A percentile compares a stretch with the other conserved stretches of the same genome.
Conservation (phyloP, 2,113 vertebrate genomes). For the Oncorhynchus mykiss region DNA sequence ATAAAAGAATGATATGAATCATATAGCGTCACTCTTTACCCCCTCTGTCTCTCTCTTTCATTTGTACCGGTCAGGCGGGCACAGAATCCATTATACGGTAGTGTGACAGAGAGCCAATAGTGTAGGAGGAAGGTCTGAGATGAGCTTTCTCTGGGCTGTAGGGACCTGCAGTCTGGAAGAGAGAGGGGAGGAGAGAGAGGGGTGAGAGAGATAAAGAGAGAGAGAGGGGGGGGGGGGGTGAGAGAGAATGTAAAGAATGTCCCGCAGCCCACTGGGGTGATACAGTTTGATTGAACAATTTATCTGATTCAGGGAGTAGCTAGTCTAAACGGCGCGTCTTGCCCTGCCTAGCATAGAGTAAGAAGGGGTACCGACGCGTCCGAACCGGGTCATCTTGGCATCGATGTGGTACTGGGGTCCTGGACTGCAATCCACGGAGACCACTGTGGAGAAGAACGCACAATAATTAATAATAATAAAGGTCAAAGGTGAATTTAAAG, state of each 20-base stretch:
- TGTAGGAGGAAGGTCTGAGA: conserved; percentile 76
- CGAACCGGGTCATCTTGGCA: conserved; percentile 81
- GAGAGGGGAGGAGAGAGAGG: no score
- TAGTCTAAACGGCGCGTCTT: conserved; percentile 63
- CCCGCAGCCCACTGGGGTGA: no score
- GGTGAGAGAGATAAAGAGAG: not conserved
- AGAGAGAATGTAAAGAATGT: not conserved
- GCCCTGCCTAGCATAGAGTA: conserved; percentile 83
- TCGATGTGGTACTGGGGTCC: conserved; percentile 83
- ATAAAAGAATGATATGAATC: not conserved
- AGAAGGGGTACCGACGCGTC: conserved; percentile 76
- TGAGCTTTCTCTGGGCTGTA: conserved; percentile 83
- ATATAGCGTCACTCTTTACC: not conserved
- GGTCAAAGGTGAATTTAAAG: no score
- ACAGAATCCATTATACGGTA: conserved; percentile 69
- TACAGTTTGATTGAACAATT: not conserved
- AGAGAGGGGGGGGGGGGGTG: not conserved
- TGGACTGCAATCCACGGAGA: conserved; percentile 78
- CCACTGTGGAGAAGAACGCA: conserved; percentile 57
- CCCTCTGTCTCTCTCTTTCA: conserved; percentile 5
- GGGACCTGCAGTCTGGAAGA: conserved; percentile 79
- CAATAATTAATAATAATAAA: not conserved
- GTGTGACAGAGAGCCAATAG: conserved; percentile 76
- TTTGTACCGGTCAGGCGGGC: conserved; percentile 78
- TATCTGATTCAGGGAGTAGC: conserved; percentile 4